These are phyloP conservation scores for Sebastes wilsoni DNA, from an alignment of 2,797 vertebrate genomes.

Conservation along the genomic window DNA sequence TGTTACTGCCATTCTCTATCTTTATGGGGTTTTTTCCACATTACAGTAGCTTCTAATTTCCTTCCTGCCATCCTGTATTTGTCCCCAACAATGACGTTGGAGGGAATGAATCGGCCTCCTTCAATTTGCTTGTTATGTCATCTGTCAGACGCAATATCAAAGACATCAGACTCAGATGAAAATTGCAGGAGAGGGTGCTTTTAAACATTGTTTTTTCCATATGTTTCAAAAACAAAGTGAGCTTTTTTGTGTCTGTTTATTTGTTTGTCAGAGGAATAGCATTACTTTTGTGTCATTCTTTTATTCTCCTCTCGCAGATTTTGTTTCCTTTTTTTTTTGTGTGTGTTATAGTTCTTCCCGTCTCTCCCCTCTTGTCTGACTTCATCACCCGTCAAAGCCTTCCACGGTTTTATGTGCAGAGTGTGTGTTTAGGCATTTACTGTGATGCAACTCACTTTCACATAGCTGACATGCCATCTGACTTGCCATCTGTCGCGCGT, in stretches of 20 bases:
- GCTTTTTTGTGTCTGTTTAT: neutral
- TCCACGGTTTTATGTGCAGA: neutral
- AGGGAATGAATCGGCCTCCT: neutral
- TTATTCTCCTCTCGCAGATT: neutral
- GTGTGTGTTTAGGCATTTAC: neutral
- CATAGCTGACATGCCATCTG: neutral
- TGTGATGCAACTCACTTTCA: neutral
- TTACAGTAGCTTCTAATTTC: neutral
- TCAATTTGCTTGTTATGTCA: slow-evolving; percentile 16
- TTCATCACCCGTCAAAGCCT: neutral
- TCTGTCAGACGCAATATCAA: neutral
- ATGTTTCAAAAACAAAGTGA: neutral
- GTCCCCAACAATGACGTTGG: neutral
- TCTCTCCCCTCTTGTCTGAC: neutral
- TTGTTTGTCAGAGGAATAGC: neutral
- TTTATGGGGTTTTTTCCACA: neutral
- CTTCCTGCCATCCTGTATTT: neutral
- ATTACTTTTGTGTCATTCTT: neutral
- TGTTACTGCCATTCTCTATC: neutral
- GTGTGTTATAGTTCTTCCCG: neutral
- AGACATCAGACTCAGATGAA: slow-evolving; percentile 6
- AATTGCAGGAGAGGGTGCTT: slow-evolving; percentile 1
- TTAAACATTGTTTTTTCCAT: neutral
- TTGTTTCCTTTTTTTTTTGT: neutral
- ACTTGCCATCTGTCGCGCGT: neutral